A percentile compares a stretch with the other conserved stretches of the same genome.
Evolutionary conservation across 2,888 invertebrate species (phyloP).

Genomic region (Hypolimnas misippus): DNA sequence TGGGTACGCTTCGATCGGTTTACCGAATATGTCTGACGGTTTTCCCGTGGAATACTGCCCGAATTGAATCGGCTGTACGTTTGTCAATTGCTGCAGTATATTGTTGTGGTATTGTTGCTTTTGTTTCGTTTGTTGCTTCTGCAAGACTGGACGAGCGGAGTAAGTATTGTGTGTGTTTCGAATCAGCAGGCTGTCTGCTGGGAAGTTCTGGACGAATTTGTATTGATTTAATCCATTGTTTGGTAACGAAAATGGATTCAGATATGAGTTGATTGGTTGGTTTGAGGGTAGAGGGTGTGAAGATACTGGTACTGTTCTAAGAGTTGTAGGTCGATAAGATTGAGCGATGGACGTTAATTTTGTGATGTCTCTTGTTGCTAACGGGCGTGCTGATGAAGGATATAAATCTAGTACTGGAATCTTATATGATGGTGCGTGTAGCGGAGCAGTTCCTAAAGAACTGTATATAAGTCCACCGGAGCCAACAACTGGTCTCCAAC

Average conservation of each 20-base stretch:
- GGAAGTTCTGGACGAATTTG: constrained; percentile 74
- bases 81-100: constrained; percentile 69
- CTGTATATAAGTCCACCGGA: constrained; percentile 68
- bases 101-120: constrained; percentile 66
- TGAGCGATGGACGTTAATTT: constrained; percentile 79
- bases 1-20: constrained; percentile 65
- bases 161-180: constrained; percentile 73
- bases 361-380: constrained; percentile 66
- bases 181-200: constrained; percentile 66
- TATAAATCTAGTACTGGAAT: constrained; percentile 65
- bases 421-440: constrained; percentile 73
- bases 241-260: constrained; percentile 72
- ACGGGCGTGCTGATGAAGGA: constrained; percentile 71
- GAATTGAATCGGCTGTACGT: constrained; percentile 71
- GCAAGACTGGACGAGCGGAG: constrained; percentile 64
- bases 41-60: constrained; percentile 66
- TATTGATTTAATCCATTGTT: constrained; percentile 66
- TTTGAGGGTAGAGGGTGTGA: constrained; percentile 58
- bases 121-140: constrained; percentile 67
- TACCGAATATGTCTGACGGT: constrained; percentile 65
- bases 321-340: constrained; percentile 75
- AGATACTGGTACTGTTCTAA: constrained; percentile 61
- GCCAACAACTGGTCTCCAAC: constrained; percentile 86
- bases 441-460: constrained; percentile 62
- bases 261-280: constrained; percentile 76